Evolutionary conservation across 2,113 vertebrate genomes (phyloP).

Genomic region (Apistogramma diplotaenia): DNA sequence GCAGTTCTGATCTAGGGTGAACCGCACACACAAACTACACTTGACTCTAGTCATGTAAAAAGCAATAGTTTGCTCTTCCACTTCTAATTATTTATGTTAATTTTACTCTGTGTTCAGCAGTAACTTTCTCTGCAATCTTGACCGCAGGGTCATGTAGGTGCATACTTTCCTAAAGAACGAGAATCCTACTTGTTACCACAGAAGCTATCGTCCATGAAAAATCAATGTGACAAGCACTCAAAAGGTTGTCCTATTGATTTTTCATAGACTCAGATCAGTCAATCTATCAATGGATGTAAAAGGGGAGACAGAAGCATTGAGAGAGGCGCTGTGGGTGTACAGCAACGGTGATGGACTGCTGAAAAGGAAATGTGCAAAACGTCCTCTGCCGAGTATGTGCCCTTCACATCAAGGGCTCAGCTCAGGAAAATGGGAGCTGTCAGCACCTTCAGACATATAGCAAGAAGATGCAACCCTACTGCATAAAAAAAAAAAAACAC

Average conservation of each 20-base stretch:
- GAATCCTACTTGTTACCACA: constrained; percentile 34
- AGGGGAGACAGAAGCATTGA: neutral
- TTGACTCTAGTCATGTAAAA: constrained; percentile 8
- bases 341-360: constrained; percentile 35
- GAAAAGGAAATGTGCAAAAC: constrained; percentile 48
- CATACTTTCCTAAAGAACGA: neutral
- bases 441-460: constrained; percentile 38
- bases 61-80: neutral
- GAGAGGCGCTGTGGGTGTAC: neutral
- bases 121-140: constrained; percentile 3
- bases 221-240: constrained; percentile 55
- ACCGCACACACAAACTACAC: neutral
- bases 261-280: constrained; percentile 63
- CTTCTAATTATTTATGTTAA: constrained; percentile 7
- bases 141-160: neutral
- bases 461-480: constrained; percentile 7
- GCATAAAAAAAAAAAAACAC: neutral
- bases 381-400: constrained; percentile 35
- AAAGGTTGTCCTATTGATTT: constrained; percentile 58
- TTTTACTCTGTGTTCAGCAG: neutral
- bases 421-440: constrained; percentile 43
- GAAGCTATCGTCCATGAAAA: constrained; percentile 41
- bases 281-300: constrained; percentile 48
- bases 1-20: constrained; percentile 10
- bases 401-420: constrained; percentile 61